Base-by-base conservation (phyloP, 2,888 invertebrate species). In the Bellardia bayeri region DNA sequence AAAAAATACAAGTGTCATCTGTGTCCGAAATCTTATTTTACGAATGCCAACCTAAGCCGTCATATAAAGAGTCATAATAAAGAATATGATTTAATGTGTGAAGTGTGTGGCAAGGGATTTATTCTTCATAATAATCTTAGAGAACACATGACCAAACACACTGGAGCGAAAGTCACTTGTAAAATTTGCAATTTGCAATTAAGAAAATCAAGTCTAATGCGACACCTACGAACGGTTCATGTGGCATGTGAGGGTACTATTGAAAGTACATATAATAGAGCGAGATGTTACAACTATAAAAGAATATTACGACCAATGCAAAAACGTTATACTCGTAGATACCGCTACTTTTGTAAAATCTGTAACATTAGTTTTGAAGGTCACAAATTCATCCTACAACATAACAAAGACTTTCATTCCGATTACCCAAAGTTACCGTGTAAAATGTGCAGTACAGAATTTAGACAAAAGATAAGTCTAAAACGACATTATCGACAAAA, bases 51-150 rank as follows among this genome's bases (percentile, higher is more conserved):
- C 45, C 75, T 85, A 11, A 49, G 11, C 0, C 11, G 13, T 5
- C 85, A 85, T 42, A 6, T 85, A n/a, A 69, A 69, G n/a, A 63
- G 42, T 1, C 85, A 85, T 56, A 58, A 51, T 6, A 69, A 75
- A 5, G 68, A 85, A 40, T 74, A 66, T 23, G 37, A 63, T 45
- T 69, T 54, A 30, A 63, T 85, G n/a, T 85, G 85, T 49, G 85
- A 85, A 54, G 33, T 85, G 9, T 85, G 85, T 80, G 85, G 80
- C 16, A 85, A 81, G 14, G 80, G 23, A 3, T 85, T 85, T 49
- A 5, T 80, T 2, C 8, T 23, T 2, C 40, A 49, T 16, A 33
- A 14, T 4, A 7, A 33, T 40, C 61, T 80, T 5, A 54, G 3
- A 6, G 13, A 45, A 3, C 85, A 85, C 16, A 80, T 75, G 68